Base-by-base conservation (phyloP, 2,797 vertebrate genomes). In the Danio albolineatus region DNA sequence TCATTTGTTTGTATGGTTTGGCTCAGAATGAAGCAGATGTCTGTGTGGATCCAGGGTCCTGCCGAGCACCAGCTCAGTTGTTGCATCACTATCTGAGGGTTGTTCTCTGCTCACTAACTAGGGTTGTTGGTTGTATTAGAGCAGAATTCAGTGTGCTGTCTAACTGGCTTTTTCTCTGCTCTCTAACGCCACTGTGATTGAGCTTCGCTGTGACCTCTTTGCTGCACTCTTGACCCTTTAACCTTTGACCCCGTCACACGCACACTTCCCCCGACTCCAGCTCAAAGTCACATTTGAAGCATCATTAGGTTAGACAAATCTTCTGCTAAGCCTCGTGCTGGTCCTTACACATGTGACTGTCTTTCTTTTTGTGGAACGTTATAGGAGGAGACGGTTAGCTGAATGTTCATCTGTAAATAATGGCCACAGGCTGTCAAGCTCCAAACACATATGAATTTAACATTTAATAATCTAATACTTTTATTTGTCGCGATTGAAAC, bases 171-270 rank as follows among this genome's bases (percentile, higher is more conserved):
- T 12, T 36, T 66, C 65, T 71, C 16, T 70, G 87, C 90, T 89
- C 89, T 78, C 82, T 88, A 89, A 65, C 56, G 65, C 88, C 83
- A 88, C 90, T 89, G 89, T 78, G 82, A 89, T 85, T 86, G 87
- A 83, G 90, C 91, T 92, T 91, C 84, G 89, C 91, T 82, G 84
- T 89, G 89, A 89, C 91, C 88, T 91, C 88, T 86, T n/a, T 60
- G 62, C 61, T 73, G 69, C 69, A 46, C 73, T 83, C 85, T n/a
- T 84, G 82, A 84, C 84, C 83, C 82, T 78, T 78, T 85, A 13
- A 51, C 48, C 48, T 51, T 51, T 51, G 48, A 51, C 83, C 83
- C 86, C 82, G 82, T 65, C 28, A 67, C 53, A 59, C 87, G 85
- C 85, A 57, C 70, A 21, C 62, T 53, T 46, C 16, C 12, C 12